Percentiles rank a stretch among this genome's conserved stretches.
Evolutionary conservation across 2,113 vertebrate genomes (phyloP).

Genomic region (Baryphthengus martii): DNA sequence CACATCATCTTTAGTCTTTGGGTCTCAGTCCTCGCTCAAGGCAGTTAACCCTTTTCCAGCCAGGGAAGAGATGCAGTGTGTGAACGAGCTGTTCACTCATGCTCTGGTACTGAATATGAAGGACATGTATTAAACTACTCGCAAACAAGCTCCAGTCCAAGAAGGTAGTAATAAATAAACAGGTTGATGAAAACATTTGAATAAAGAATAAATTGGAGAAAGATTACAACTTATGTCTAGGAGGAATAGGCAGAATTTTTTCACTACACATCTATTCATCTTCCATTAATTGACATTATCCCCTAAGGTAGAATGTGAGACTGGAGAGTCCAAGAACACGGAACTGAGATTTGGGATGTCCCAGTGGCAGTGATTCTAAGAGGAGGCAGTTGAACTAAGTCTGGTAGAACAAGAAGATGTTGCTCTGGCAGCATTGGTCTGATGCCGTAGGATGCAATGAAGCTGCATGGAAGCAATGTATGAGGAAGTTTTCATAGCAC

Average conservation of each 20-base stretch:
- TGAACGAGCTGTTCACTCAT: background rate
- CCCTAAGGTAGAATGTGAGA: background rate
- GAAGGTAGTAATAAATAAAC: background rate
- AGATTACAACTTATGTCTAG: background rate
- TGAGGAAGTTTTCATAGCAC: slow-evolving; percentile 49
- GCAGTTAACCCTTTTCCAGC: background rate
- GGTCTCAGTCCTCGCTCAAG: background rate
- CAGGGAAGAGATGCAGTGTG: background rate
- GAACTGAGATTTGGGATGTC: background rate
- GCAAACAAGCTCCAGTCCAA: background rate
- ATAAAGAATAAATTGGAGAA: background rate
- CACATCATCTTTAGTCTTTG: background rate
- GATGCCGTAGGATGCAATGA: background rate
- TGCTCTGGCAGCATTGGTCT: background rate
- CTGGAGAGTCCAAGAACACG: background rate
- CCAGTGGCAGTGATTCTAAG: background rate
- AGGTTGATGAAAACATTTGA: background rate
- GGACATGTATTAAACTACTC: background rate
- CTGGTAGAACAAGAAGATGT: background rate
- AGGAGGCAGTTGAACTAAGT: background rate
- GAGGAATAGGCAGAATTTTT: background rate
- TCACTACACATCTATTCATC: background rate
- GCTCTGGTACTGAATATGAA: background rate
- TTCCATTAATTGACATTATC: background rate
- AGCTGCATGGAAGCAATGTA: background rate